These are phyloP conservation scores for Sebastes itinus DNA, from an alignment of 2,797 vertebrate genomes.

Conservation along the genomic window DNA sequence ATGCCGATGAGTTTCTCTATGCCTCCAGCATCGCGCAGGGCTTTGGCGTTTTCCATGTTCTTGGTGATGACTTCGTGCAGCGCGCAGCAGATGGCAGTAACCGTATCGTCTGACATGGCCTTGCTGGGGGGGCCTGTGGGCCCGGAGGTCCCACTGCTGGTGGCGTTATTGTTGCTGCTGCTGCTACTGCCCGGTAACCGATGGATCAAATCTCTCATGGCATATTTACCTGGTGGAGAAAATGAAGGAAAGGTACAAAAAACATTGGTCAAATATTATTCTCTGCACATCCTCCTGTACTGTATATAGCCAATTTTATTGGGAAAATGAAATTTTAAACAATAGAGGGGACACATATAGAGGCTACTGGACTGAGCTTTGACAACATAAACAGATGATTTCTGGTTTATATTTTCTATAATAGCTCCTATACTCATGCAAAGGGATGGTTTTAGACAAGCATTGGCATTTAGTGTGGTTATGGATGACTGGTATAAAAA, in stretches of 20 bases:
- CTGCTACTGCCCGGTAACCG: constrained; percentile 92
- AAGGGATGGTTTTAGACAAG: not conserved
- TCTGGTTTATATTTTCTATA: not conserved
- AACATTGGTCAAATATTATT: constrained; percentile 1
- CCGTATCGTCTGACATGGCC: constrained; percentile 98
- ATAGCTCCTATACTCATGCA: not conserved
- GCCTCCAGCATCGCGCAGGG: constrained; percentile 96
- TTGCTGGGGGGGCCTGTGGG: constrained; percentile 87
- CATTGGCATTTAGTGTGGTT: not conserved
- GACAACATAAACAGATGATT: not conserved
- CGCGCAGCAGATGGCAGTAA: constrained; percentile 98
- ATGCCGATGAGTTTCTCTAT: constrained; percentile 99
- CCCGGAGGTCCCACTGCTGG: constrained; percentile 87
- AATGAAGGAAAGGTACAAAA: not conserved
- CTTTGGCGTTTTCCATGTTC: constrained; percentile 99
- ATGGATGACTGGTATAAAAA: not conserved
- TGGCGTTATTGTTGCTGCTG: constrained; percentile 84
- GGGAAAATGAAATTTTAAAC: constrained; percentile 3
- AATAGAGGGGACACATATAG: not conserved
- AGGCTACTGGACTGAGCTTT: not conserved
- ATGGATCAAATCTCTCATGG: constrained; percentile 98
- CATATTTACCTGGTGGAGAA: constrained; percentile 91
- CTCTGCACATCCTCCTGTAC: not conserved
- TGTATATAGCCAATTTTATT: not conserved
- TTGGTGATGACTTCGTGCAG: constrained; percentile 99